A percentile compares a stretch with the other conserved stretches of the same genome.
These are phyloP conservation scores for Podabrus alpinus DNA, from an alignment of 2,888 invertebrate genomes.

Conservation along the genomic window DNA sequence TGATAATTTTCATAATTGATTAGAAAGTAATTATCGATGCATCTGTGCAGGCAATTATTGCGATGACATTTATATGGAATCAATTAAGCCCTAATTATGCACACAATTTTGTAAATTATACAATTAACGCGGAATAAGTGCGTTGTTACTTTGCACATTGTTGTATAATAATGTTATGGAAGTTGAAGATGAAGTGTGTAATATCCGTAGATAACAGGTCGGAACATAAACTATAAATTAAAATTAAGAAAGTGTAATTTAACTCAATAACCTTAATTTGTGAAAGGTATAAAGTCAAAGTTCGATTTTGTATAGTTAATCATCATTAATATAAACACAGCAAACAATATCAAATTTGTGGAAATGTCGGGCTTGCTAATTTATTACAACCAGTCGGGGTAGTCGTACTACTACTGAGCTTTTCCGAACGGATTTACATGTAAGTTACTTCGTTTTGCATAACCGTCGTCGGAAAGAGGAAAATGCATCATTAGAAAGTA, in stretches of 20 bases:
- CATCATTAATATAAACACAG: neutral
- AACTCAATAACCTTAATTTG: neutral
- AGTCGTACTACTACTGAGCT: neutral
- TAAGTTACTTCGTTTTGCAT: no score
- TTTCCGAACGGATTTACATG: no score
- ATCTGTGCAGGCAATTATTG: neutral
- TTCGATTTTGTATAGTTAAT: neutral
- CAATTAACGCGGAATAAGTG: neutral
- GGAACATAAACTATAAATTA: neutral
- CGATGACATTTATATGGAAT: neutral
- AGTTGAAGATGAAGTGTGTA: neutral
- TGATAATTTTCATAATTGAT: slow-evolving; percentile 26
- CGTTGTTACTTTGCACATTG: neutral
- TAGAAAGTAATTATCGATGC: slow-evolving; percentile 15
- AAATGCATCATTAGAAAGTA: neutral
- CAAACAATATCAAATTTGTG: neutral
- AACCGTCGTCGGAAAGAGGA: neutral
- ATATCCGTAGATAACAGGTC: neutral
- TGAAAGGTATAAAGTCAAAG: neutral
- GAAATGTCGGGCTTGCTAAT: neutral
- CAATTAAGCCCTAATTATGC: neutral
- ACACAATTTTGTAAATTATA: neutral
- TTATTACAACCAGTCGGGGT: neutral
- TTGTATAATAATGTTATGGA: neutral
- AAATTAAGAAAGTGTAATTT: neutral